phyloP scores from a whole-genome alignment of 2,888 invertebrate genomes.

The Oscheius myriophilus region DNA sequence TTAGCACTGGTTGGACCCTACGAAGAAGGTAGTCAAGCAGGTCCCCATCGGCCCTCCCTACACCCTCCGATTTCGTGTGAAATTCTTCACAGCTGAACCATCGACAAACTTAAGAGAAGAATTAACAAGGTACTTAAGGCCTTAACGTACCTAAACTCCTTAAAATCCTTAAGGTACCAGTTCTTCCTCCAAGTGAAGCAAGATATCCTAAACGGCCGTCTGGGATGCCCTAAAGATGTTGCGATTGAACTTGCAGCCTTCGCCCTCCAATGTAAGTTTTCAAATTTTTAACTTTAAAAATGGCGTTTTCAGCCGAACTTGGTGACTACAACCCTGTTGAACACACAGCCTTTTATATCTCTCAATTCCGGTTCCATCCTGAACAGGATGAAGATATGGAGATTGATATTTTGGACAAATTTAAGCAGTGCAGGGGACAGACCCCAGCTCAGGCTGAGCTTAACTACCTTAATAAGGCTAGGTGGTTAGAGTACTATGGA shows the following conservation, averaged over 20 bases:
- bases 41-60: constrained; percentile 98
- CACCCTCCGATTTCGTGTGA: constrained; percentile 91
- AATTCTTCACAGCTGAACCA: constrained; percentile 98
- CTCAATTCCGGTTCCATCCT: constrained; percentile 96
- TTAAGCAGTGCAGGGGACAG: constrained; percentile 80
- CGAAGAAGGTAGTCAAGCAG: constrained; percentile 96
- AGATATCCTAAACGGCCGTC: constrained; percentile 88
- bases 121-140: constrained; percentile 80
- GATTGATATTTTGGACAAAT: constrained; percentile 90
- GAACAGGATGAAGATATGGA: constrained; percentile 80
- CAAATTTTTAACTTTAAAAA: background rate
- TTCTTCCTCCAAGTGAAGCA: constrained; percentile 96
- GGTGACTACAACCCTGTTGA: constrained; percentile 92
- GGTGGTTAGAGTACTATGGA: constrained; percentile 98
- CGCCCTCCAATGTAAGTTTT: constrained; percentile 86
- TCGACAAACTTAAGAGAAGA: constrained; percentile 95
- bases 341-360: constrained; percentile 95
- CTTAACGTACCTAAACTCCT: background rate
- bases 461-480: constrained; percentile 86
- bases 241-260: constrained; percentile 90
- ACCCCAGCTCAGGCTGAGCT: constrained; percentile 95
- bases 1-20: constrained; percentile 95
- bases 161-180: constrained; percentile 79
- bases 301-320: constrained; percentile 82
- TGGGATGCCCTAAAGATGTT: constrained; percentile 87